Evolutionary conservation across 2,797 vertebrate genomes (phyloP), one percentile per base, ranked within the genome.

Genomic region (Taenioides sp.): DNA sequence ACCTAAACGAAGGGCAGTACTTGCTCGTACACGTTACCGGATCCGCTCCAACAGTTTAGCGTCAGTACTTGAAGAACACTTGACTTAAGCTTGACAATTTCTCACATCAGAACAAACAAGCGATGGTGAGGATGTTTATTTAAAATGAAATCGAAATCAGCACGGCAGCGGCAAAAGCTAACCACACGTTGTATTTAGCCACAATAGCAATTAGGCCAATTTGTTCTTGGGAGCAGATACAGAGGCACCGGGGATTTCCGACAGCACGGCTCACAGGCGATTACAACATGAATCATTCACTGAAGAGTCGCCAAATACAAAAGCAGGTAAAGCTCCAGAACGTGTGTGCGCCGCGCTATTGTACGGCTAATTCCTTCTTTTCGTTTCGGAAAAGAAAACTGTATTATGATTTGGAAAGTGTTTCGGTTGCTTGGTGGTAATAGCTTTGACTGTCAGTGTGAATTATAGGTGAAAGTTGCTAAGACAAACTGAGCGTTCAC

Each of bases 151-250:
- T 50, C n/a, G 17, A 72, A 60, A 59, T 71, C 67, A 65, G 58
- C 80, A 83, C 70, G 70, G 78, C 69, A 72, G 66, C 55, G 70
- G 62, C 75, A 67, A 72, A 76, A 50, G 43, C 43, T 75, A 79
- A 89, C 87, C 82, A 78, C 85, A 87, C 80, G 85, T 89, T 88
- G 75, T 81, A 83, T 88, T 86, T 72, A 83, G 90, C 88, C 88
- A 86, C 89, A 89, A 81, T 81, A 75, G 65, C 86, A 90, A 88
- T 90, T 89, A 88, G 28, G n/a, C 64, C 87, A 90, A 93, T 92
- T 91, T 90, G 87, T 90, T 86, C 77, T 81, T 31, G 83, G 85
- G 85, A 82, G 74, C 80, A 78, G 75, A 82, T 85, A 80, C 79
- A 84, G 82, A 78, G 31, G 74, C 11, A 71, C 22, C 37, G 82